Evolutionary conservation across 2,113 vertebrate genomes (phyloP).

Genomic region (Vulpes vulpes): DNA sequence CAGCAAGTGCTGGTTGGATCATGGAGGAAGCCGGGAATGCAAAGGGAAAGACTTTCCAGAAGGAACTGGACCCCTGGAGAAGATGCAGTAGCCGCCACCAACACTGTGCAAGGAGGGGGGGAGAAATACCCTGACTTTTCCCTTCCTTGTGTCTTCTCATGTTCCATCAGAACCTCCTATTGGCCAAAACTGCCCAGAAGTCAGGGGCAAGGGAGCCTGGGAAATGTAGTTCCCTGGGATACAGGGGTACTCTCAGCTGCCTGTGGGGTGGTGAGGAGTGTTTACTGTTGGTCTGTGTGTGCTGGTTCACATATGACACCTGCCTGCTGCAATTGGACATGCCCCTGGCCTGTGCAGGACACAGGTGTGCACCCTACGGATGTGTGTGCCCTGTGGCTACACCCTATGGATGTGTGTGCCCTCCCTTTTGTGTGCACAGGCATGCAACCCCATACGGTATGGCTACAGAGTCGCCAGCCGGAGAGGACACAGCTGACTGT

Average conservation of each 20-base stretch:
- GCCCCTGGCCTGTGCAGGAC: neutral
- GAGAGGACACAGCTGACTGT: neutral
- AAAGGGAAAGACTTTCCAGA: neutral
- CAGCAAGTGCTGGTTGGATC: neutral
- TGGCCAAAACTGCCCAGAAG: neutral
- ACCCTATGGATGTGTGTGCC: too few species aligned
- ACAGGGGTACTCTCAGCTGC: neutral
- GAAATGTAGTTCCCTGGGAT: neutral
- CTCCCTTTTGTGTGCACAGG: too few species aligned
- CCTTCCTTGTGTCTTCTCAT: neutral
- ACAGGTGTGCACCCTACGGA: neutral
- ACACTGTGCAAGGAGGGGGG: neutral
- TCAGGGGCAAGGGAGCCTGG: neutral
- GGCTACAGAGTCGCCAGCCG: neutral
- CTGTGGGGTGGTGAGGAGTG: neutral
- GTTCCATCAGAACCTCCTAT: neutral
- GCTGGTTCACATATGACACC: rapidly evolving
- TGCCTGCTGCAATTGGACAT: neutral
- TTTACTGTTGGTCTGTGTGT: neutral
- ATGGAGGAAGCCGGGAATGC: neutral
- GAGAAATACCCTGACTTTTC: neutral
- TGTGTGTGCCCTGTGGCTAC: too few species aligned
- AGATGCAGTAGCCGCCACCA: neutral
- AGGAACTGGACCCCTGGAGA: neutral
- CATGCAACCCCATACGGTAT: neutral